phyloP scores from a whole-genome alignment of 2,888 invertebrate genomes.

The Seladonia tumulorum region DNA sequence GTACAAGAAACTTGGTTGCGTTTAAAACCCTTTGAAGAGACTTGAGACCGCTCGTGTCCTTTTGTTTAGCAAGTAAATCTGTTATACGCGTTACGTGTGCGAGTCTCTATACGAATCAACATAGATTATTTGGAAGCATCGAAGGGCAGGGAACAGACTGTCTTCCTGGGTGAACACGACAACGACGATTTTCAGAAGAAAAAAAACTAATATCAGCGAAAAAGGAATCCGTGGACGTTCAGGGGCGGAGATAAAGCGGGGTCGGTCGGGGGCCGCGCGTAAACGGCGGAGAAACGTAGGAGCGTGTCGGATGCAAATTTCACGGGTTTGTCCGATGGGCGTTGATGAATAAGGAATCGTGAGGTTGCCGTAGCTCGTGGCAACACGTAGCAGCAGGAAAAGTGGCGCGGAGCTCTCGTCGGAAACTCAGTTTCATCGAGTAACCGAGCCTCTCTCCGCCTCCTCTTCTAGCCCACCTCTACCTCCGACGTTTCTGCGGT shows the following conservation, averaged over 20 bases:
- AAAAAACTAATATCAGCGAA: not conserved
- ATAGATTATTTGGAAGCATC: too few relatives aligned
- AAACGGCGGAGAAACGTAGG: conserved; percentile 49
- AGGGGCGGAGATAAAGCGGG: not conserved
- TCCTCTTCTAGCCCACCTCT: not conserved
- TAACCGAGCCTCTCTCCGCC: conserved; percentile 43
- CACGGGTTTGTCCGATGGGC: conserved; percentile 71
- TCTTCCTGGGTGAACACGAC: too few relatives aligned
- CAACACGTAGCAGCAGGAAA: conserved; percentile 40
- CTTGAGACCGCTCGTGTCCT: too few relatives aligned
- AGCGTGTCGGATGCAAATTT: conserved; percentile 72
- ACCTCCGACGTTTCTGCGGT: conserved; percentile 47
- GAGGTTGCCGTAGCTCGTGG: conserved; percentile 43
- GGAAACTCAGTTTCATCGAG: conserved; percentile 74
- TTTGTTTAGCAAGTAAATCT: too few relatives aligned
- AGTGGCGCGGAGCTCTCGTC: conserved; percentile 54
- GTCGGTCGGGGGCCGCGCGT: conserved; percentile 13
- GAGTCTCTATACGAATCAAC: too few relatives aligned
- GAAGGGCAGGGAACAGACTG: too few relatives aligned
- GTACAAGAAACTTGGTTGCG: too few relatives aligned
- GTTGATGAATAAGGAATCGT: conserved; percentile 77
- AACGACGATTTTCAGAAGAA: not conserved
- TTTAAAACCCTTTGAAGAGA: too few relatives aligned
- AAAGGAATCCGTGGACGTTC: not conserved
- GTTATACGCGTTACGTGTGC: too few relatives aligned